phyloP scores from a whole-genome alignment of 2,888 invertebrate genomes.

The Melinopterus prodromus region DNA sequence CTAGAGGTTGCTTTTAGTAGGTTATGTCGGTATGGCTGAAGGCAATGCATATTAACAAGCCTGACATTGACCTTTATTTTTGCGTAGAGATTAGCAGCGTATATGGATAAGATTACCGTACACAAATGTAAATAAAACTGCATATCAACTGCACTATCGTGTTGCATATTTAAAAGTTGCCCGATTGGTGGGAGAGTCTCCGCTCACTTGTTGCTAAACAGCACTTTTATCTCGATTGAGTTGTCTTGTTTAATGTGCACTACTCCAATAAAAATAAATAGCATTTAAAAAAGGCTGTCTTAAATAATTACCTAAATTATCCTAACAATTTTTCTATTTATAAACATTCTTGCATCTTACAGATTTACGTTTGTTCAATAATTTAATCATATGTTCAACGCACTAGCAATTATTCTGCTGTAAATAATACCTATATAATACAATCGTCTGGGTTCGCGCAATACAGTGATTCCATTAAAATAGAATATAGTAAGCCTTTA shows the following conservation, averaged over 20 bases:
- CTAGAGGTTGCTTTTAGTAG: neutral
- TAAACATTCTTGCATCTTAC: no score
- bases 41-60: neutral
- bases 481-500: neutral
- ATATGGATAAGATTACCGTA: neutral
- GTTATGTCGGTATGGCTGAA: neutral
- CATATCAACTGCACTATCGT: neutral
- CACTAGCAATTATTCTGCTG: neutral
- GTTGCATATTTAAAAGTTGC: neutral
- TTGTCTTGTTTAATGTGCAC: no score
- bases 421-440: neutral
- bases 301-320: no score
- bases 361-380: no score
- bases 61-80: conserved; percentile 6
- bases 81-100: neutral
- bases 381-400: no score
- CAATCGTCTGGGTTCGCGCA: neutral
- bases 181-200: neutral
- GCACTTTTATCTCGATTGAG: neutral
- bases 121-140: neutral
- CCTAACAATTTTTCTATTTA: no score
- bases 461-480: neutral
- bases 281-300: no score
- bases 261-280: no score
- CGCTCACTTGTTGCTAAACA: neutral